phyloP scores from a whole-genome alignment of 2,888 invertebrate genomes.

The Sthenelais limicola region DNA sequence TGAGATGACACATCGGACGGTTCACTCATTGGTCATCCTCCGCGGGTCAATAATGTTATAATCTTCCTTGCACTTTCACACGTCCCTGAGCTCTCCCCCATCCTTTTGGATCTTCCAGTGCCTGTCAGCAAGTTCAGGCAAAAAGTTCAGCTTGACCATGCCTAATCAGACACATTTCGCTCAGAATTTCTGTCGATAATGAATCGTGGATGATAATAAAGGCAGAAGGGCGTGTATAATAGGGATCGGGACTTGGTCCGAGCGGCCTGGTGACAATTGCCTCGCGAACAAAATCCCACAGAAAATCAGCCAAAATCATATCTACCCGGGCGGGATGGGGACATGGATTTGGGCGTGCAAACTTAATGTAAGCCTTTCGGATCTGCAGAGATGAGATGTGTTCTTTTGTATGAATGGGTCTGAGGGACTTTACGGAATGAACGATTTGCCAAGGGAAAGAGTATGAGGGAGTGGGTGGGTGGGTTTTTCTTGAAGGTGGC shows the following conservation, averaged over 20 bases:
- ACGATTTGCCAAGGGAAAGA: constrained; percentile 2
- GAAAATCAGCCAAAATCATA: constrained; percentile 32
- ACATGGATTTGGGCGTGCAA: constrained; percentile 23
- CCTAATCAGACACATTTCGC: constrained; percentile 28
- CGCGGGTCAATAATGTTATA: constrained; percentile 26
- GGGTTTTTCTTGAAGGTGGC: too few species aligned
- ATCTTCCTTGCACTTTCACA: constrained; percentile 8
- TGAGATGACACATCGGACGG: constrained; percentile 4
- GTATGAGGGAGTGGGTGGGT: too few species aligned
- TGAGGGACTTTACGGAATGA: constrained; percentile 2
- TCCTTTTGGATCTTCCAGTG: background rate
- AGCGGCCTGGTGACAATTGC: constrained; percentile 6
- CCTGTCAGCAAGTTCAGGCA: too few species aligned
- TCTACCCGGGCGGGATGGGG: constrained; percentile 14
- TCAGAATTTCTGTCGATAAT: constrained; percentile 27
- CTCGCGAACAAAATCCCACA: constrained; percentile 16
- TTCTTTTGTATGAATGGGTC: constrained; percentile 34
- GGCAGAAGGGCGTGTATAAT: constrained; percentile 23
- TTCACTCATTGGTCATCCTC: constrained; percentile 14
- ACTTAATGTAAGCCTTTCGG: constrained; percentile 31
- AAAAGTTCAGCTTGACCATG: too few species aligned
- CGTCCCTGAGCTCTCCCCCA: constrained; percentile 9
- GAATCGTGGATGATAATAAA: constrained; percentile 30
- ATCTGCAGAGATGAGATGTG: constrained; percentile 36
- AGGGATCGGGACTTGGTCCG: background rate